Evolutionary conservation across 2,113 vertebrate genomes (phyloP).

Genomic region (Suricata suricatta): DNA sequence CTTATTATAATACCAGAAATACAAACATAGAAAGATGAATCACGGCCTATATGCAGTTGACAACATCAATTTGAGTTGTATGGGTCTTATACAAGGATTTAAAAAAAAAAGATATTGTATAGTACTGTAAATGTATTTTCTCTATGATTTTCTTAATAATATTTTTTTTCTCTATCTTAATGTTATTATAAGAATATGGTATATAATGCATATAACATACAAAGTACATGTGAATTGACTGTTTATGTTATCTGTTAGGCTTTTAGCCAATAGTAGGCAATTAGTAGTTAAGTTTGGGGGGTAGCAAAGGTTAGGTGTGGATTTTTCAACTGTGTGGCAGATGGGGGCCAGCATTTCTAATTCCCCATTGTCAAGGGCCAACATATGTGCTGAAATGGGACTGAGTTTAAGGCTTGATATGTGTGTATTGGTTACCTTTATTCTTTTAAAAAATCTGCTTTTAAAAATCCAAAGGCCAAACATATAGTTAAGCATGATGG

Average conservation of each 20-base stretch:
- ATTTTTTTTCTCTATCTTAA: background rate
- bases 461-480: conserved; percentile 23
- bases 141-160: background rate
- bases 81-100: background rate
- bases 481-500: background rate
- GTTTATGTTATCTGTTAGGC: background rate
- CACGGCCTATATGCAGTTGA: background rate
- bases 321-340: background rate
- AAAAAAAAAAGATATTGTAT: background rate
- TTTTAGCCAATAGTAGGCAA: background rate
- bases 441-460: background rate
- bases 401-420: background rate
- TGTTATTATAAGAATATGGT: background rate
- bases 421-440: background rate
- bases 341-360: background rate
- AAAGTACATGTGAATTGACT: background rate
- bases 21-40: background rate
- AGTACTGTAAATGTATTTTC: background rate
- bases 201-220: background rate
- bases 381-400: background rate
- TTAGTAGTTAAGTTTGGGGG: background rate
- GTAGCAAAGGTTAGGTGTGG: background rate
- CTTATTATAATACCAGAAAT: background rate
- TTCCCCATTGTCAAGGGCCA: background rate
- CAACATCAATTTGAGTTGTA: background rate